Base-by-base conservation (phyloP, 2,888 invertebrate genomes). In the Podabrus alpinus region DNA sequence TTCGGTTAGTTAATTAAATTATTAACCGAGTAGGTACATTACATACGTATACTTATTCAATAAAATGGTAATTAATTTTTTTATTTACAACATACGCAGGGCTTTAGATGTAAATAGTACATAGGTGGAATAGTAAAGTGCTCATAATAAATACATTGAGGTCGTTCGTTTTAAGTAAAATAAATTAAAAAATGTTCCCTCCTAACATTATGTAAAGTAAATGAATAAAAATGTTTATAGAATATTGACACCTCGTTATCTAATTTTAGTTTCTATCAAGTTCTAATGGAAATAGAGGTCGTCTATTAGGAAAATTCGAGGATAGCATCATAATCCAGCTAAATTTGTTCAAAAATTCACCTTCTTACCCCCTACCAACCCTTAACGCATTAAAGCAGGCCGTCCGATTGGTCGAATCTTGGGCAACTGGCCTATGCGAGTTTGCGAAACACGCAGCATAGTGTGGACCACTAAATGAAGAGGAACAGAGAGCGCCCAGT, bases 311-410 rank as follows among this genome's bases (percentile, higher is more conserved):
- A 66, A 78, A 78, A 79, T 78, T 74, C 76, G 73, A 75, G 78
- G 76, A 73, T 75, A 80, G 75, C 77, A 78, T 74, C 73, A 77
- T 80, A 79, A 78, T 78, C 76, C 75, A 78, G 79, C 74, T 79
- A 77, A 74, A 73, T 73, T 68, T 83, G 85, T 85, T 86, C 85
- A 86, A 86, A 86, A 86, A 86, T 86, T 85, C 86, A 86, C 86
- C 86, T 85, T 85, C 86, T 85, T 84, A 84, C 84, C 84, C 85
- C 86, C 86, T 83, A 82, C 85, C 82, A 82, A 82, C 85, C 84
- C 82, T 80, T 82, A 80, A 83, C 84, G 83, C 85, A 86, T 86
- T 85, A 85, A 85, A 84, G 78, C 81, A 79, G 81, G 82, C 82
- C 81, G 81, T 82, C 83, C 85, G 81, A 87, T 87, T 87, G 87